Evolutionary conservation across 2,888 invertebrate species (phyloP).

Genomic region (Pherbina coryleti): DNA sequence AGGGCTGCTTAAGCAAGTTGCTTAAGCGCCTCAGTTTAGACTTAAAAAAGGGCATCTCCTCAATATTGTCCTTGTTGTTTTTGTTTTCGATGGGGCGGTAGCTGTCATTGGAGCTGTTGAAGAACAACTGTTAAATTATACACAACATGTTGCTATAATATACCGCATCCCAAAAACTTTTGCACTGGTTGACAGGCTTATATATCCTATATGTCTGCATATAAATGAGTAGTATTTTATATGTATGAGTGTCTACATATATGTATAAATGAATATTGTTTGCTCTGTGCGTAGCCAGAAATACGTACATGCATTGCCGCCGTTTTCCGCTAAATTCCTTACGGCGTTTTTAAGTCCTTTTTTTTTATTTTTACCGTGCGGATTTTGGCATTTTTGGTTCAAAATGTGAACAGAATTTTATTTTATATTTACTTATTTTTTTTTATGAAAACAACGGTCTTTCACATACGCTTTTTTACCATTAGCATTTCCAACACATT

Average conservation of each 20-base stretch:
- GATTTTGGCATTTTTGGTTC: neutral
- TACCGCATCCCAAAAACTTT: neutral
- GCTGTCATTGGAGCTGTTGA: constrained; percentile 37
- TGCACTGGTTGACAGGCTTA: neutral
- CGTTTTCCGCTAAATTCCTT: neutral
- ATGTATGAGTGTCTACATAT: neutral
- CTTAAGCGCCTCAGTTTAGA: neutral
- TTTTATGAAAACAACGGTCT: too few species aligned
- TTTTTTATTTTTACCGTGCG: neutral
- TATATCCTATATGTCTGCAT: neutral
- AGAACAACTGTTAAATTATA: constrained; percentile 40
- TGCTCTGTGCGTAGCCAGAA: too few species aligned
- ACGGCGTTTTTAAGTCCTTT: neutral
- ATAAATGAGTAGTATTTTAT: neutral
- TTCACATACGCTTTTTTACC: neutral
- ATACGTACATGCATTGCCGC: neutral
- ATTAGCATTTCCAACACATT: neutral
- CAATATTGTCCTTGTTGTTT: constrained; percentile 22
- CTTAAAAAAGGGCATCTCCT: neutral
- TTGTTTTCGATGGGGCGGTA: constrained; percentile 27
- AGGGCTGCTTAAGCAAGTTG: neutral
- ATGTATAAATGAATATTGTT: too few species aligned
- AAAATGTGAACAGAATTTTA: neutral
- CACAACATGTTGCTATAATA: constrained; percentile 23
- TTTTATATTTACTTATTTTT: too few species aligned